Evolutionary conservation across 2,797 vertebrate species (phyloP).

Genomic region (Cynodonichthys magdalenae): DNA sequence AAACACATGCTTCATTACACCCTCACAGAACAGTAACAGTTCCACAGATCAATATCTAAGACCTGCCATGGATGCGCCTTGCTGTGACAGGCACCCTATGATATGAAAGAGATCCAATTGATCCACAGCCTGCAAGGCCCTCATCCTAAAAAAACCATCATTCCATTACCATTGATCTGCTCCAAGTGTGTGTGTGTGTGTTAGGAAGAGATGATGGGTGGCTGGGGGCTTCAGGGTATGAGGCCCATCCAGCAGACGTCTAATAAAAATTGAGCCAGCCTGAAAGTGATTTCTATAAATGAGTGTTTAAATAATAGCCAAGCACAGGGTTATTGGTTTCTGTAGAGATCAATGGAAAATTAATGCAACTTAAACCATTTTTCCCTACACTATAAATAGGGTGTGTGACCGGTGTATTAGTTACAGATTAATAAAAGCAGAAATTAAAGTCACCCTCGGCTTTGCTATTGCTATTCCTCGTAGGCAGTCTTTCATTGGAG

Average conservation of each 20-base stretch:
- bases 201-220: constrained; percentile 28
- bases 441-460: constrained; percentile 62
- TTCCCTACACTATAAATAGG: constrained; percentile 50
- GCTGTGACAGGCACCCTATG: constrained; percentile 80
- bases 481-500: constrained; percentile 70
- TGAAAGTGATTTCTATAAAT: constrained; percentile 90
- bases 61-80: constrained; percentile 80
- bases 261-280: constrained; percentile 91
- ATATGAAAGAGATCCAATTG: constrained; percentile 89
- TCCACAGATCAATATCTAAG: constrained; percentile 86
- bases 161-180: constrained; percentile 94
- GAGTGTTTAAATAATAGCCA: constrained; percentile 83
- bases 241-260: constrained; percentile 80
- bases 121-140: constrained; percentile 88
- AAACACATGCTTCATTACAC: constrained; percentile 55
- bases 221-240: constrained; percentile 49
- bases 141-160: constrained; percentile 93
- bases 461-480: constrained; percentile 64
- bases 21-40: constrained; percentile 78
- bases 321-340: constrained; percentile 63
- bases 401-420: constrained; percentile 70
- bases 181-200: constrained; percentile 37
- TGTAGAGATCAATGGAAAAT: constrained; percentile 75
- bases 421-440: constrained; percentile 70
- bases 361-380: constrained; percentile 72